Conservation (phyloP, 2,113 vertebrate genomes). For the Caloenas nicobarica region DNA sequence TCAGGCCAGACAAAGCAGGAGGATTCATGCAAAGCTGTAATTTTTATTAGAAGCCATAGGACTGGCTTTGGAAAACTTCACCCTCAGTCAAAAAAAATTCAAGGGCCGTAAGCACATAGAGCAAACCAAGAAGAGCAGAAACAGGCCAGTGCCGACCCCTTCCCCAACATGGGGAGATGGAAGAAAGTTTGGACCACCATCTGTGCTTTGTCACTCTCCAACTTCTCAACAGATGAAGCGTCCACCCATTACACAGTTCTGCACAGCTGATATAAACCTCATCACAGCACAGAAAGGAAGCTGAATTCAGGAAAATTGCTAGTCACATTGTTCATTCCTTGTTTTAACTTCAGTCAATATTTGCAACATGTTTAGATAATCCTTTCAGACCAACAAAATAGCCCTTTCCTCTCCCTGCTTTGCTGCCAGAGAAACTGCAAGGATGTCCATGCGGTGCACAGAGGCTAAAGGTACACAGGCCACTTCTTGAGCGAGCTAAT, state of each 20-base stretch:
- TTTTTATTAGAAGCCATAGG: neutral
- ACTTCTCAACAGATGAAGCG: neutral
- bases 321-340: neutral
- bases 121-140: neutral
- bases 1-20: neutral
- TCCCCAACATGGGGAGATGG: neutral
- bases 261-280: neutral
- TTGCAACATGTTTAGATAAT: neutral
- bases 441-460: rapidly evolving
- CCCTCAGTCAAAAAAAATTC: neutral
- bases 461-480: neutral
- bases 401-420: neutral
- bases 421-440: neutral
- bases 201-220: neutral
- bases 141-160: neutral
- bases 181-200: neutral
- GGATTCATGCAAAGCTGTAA: neutral
- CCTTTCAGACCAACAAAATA: neutral
- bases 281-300: neutral
- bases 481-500: neutral
- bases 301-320: neutral
- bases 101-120: neutral
- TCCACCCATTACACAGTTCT: neutral
- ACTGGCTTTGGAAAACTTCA: neutral
- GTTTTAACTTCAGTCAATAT: neutral